These are phyloP conservation scores for Agonopterix alstromeriana DNA, from an alignment of 2,888 invertebrate genomes.

Conservation along the genomic window DNA sequence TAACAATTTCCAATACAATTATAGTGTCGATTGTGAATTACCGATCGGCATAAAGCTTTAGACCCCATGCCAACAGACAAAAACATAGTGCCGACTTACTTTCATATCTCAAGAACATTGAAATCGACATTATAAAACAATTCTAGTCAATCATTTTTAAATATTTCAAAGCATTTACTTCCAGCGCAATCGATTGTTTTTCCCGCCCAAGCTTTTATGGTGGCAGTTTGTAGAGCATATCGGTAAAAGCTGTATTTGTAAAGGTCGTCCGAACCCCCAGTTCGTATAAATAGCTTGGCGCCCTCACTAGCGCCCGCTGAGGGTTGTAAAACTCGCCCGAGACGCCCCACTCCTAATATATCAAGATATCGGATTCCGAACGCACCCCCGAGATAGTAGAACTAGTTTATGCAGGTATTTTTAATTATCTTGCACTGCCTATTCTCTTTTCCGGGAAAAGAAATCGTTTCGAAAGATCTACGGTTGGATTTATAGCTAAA, in stretches of 20 bases:
- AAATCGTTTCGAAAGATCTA: background rate
- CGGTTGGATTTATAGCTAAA: too few relatives aligned
- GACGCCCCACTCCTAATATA: conserved; percentile 51
- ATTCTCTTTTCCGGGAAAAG: background rate
- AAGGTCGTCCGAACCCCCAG: conserved; percentile 48
- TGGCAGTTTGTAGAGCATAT: conserved; percentile 57
- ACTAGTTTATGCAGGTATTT: conserved; percentile 36
- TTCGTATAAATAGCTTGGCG: conserved; percentile 30
- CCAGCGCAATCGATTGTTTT: conserved; percentile 9
- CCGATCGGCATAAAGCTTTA: too few relatives aligned
- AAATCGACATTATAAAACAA: too few relatives aligned
- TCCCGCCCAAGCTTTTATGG: conserved; percentile 38
- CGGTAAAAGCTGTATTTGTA: conserved; percentile 52
- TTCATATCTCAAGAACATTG: too few relatives aligned
- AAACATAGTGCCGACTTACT: too few relatives aligned
- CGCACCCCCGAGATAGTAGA: conserved; percentile 18
- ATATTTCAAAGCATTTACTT: too few relatives aligned
- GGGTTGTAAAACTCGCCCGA: conserved; percentile 50
- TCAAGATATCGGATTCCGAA: conserved; percentile 60
- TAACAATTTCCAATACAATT: too few relatives aligned
- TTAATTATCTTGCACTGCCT: conserved; percentile 30
- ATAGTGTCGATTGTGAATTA: too few relatives aligned
- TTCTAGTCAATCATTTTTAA: too few relatives aligned
- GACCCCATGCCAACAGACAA: too few relatives aligned
- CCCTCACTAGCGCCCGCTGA: conserved; percentile 12